A percentile compares a stretch with the other conserved stretches of the same genome.
Conservation (phyloP, 2,888 invertebrate genomes). For the Terebella lapidaria region DNA sequence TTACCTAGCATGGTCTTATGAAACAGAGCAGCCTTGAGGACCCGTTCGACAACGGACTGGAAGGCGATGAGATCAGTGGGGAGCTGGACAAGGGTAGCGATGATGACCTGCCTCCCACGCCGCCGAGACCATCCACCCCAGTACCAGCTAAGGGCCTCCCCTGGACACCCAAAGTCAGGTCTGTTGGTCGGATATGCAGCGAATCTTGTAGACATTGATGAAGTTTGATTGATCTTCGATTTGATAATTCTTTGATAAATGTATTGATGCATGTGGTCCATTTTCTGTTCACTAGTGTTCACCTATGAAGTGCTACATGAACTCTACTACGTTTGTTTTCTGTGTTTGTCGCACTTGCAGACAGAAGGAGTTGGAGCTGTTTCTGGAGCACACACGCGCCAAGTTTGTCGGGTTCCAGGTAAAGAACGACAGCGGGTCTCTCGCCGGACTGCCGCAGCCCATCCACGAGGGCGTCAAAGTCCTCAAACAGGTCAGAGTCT, state of each 20-base stretch:
- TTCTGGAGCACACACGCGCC: slow-evolving; percentile 80
- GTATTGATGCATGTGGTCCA: no score
- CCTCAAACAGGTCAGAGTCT: slow-evolving; percentile 66
- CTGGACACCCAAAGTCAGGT: slow-evolving; percentile 87
- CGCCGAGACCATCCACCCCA: slow-evolving; percentile 62
- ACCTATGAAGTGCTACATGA: neutral
- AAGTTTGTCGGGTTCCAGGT: slow-evolving; percentile 96
- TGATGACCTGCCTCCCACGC: slow-evolving; percentile 56
- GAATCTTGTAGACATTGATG: no score
- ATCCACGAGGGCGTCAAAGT: slow-evolving; percentile 94
- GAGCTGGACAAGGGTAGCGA: slow-evolving; percentile 81
- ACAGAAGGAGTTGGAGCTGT: slow-evolving; percentile 75
- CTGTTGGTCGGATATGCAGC: neutral
- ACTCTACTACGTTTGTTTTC: no score
- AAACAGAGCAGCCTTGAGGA: slow-evolving; percentile 91
- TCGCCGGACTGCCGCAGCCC: slow-evolving; percentile 92
- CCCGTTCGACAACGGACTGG: slow-evolving; percentile 61
- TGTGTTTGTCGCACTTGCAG: no score
- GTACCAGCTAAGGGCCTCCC: slow-evolving; percentile 65
- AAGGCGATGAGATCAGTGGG: slow-evolving; percentile 66
- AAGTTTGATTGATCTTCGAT: no score
- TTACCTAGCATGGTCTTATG: slow-evolving; percentile 65
- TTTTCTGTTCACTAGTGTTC: neutral
- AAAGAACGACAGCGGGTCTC: slow-evolving; percentile 71
- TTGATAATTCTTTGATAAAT: no score